phyloP scores from a whole-genome alignment of 2,888 invertebrate species.

The Sclerodermus sp. region DNA sequence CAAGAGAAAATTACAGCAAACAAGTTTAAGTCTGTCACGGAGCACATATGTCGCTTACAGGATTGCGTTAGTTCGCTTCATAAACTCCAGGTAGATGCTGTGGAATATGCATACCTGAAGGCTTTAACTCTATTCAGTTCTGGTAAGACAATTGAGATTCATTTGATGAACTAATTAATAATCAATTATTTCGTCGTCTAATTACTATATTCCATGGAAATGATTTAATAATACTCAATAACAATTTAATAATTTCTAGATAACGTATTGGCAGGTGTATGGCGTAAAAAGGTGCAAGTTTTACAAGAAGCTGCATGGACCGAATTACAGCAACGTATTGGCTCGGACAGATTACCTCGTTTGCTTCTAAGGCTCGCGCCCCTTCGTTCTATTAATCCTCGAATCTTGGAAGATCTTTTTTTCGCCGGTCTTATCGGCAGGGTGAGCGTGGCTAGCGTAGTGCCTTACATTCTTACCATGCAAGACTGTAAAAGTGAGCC shows the following conservation, averaged over 20 bases:
- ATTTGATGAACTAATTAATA: conserved; percentile 10
- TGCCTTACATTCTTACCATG: conserved; percentile 82
- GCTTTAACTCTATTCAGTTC: conserved; percentile 82
- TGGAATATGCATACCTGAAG: conserved; percentile 87
- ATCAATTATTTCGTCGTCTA: conserved; percentile 6
- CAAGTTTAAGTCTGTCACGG: conserved; percentile 75
- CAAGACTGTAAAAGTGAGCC: conserved; percentile 54
- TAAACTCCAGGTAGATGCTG: conserved; percentile 74
- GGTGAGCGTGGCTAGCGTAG: conserved; percentile 92
- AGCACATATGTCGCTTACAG: conserved; percentile 80
- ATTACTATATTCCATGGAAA: neutral
- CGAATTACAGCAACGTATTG: conserved; percentile 60
- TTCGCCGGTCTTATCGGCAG: conserved; percentile 89
- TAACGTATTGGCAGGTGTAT: conserved; percentile 49
- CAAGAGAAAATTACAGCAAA: conserved; percentile 77
- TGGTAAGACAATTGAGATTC: conserved; percentile 59
- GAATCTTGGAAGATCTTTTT: conserved; percentile 86
- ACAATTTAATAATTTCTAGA: conserved; percentile 32
- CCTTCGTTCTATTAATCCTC: conserved; percentile 71
- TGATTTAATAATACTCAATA: neutral
- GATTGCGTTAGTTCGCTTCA: conserved; percentile 78
- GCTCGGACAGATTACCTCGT: conserved; percentile 63
- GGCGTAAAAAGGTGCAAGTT: conserved; percentile 60
- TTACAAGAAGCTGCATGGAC: conserved; percentile 60
- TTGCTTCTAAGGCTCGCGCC: conserved; percentile 73